Percentiles rank a stretch among this genome's conserved stretches.
Evolutionary conservation across 2,888 invertebrate species (phyloP).

Genomic region (Entomobrya multifasciata): DNA sequence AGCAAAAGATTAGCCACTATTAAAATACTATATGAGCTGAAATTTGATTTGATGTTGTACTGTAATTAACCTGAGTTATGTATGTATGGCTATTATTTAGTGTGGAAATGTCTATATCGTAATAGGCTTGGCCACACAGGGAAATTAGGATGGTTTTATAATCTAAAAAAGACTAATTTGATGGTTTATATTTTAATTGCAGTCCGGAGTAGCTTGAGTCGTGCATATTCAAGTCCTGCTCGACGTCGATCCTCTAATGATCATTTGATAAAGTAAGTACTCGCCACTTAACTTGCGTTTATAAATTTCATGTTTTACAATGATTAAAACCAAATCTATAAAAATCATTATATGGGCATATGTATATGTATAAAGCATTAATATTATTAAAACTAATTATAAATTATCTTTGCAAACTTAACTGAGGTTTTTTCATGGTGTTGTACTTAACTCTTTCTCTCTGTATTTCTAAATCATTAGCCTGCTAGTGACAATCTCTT

Average conservation of each 20-base stretch:
- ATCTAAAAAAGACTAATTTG: too few relatives aligned
- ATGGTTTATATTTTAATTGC: conserved; percentile 8
- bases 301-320: too few relatives aligned
- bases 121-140: too few relatives aligned
- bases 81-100: too few relatives aligned
- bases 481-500: conserved; percentile 95
- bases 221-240: conserved; percentile 78
- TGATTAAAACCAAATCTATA: neutral
- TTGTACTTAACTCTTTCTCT: neutral
- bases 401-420: neutral
- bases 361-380: neutral
- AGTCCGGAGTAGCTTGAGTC: conserved; percentile 77
- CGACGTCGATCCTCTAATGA: conserved; percentile 78
- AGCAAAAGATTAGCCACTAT: neutral
- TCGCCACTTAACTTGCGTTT: too few relatives aligned
- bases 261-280: conserved; percentile 78
- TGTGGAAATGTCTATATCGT: too few relatives aligned
- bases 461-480: conserved; percentile 83
- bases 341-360: neutral
- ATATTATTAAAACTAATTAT: neutral
- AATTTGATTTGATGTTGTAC: too few relatives aligned
- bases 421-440: neutral
- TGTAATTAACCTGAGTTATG: too few relatives aligned
- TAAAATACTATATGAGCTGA: too few relatives aligned
- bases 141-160: too few relatives aligned